phyloP scores from a whole-genome alignment of 1,140 invertebrate genomes.

The Pomacea maculata region DNA sequence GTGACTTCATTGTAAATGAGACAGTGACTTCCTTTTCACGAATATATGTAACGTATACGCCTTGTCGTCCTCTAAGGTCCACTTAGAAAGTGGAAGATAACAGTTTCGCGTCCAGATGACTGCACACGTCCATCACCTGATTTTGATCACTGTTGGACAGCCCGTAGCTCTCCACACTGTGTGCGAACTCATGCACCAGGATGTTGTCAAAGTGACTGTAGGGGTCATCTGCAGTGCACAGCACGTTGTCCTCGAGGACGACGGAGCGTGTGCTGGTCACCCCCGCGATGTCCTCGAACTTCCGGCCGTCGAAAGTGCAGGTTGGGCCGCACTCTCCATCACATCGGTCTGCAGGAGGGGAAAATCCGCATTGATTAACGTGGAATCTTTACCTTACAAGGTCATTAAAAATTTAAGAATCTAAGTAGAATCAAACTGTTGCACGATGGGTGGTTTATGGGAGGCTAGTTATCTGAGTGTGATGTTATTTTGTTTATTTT shows the following conservation, averaged over 20 bases:
- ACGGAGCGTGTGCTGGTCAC: constrained; percentile 32
- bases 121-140: constrained; percentile 25
- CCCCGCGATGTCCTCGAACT: constrained; percentile 40
- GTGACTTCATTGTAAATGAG: neutral
- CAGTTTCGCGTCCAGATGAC: no score
- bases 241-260: constrained; percentile 47
- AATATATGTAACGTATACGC: neutral
- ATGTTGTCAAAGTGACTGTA: constrained; percentile 46
- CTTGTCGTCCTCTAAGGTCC: neutral
- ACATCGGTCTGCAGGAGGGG: constrained; percentile 34
- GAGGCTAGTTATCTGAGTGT: no score
- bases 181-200: constrained; percentile 53
- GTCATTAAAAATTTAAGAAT: no score
- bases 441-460: no score
- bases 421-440: no score
- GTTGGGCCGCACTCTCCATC: constrained; percentile 38
- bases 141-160: constrained; percentile 22
- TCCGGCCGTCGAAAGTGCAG: constrained; percentile 54
- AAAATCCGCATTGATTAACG: neutral
- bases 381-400: no score
- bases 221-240: constrained; percentile 49
- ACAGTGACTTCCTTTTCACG: neutral
- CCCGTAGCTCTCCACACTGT: constrained; percentile 43
- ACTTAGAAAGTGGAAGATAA: neutral
- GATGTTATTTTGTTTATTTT: no score